Evolutionary conservation across 2,888 invertebrate genomes (phyloP).

Genomic region (Metopia argyrocephala): DNA sequence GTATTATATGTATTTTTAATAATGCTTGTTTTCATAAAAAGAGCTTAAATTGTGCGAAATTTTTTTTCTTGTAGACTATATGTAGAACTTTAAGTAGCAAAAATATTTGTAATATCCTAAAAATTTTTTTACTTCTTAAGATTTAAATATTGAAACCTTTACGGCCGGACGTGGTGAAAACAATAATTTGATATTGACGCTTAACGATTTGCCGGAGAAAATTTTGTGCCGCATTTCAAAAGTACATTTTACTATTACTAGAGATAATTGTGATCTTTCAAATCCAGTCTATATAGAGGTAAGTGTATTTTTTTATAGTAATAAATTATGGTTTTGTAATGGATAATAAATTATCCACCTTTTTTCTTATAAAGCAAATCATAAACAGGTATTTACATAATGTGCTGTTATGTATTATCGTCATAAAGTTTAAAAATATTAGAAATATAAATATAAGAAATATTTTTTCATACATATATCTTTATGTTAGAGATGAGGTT

Average conservation of each 20-base stretch:
- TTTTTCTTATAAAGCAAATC: too few relatives aligned
- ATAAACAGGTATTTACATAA: too few relatives aligned
- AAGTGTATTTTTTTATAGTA: conserved; percentile 45
- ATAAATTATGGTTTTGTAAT: too few relatives aligned
- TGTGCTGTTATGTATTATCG: too few relatives aligned
- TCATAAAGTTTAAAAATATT: too few relatives aligned
- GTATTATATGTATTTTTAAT: neutral
- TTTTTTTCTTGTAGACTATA: neutral
- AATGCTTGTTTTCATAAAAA: conserved; percentile 8
- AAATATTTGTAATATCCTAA: neutral
- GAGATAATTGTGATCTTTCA: conserved; percentile 75
- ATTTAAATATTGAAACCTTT: conserved; percentile 78
- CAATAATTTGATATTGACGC: conserved; percentile 78
- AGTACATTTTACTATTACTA: conserved; percentile 79
- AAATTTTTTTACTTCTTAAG: conserved; percentile 68
- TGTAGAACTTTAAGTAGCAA: too few relatives aligned
- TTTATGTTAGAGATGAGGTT: too few relatives aligned
- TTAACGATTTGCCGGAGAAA: conserved; percentile 74
- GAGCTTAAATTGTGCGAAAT: too few relatives aligned
- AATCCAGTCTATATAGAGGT: conserved; percentile 78
- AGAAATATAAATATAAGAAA: too few relatives aligned
- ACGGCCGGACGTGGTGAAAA: conserved; percentile 78
- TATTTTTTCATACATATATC: too few relatives aligned
- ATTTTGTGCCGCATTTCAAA: conserved; percentile 79
- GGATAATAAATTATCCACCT: too few relatives aligned